Conservation (phyloP, 2,888 invertebrate species). For the Dynastes tityus region DNA sequence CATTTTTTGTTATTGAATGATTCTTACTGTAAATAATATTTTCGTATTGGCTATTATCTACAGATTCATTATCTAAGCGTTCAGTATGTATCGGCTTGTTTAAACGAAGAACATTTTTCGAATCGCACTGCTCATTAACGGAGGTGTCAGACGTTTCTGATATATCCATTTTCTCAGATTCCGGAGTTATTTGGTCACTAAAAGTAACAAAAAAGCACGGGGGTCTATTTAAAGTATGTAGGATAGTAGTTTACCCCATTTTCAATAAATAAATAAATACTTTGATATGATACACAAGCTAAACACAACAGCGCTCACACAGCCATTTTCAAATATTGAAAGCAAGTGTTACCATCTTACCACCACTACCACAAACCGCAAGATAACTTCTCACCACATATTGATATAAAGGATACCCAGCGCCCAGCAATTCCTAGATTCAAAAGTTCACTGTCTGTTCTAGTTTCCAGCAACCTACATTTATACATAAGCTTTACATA, state of each 20-base stretch:
- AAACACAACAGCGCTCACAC: slow-evolving; percentile 45
- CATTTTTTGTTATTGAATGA: slow-evolving; percentile 61
- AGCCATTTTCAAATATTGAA: slow-evolving; percentile 52
- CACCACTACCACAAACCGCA: background rate
- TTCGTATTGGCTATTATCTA: slow-evolving; percentile 59
- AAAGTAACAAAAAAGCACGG: slow-evolving; percentile 31
- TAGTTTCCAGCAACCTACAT: background rate
- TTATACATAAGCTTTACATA: background rate
- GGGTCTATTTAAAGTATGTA: slow-evolving; percentile 7
- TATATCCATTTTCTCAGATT: slow-evolving; percentile 61
- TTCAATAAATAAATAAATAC: slow-evolving; percentile 17
- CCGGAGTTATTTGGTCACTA: slow-evolving; percentile 56
- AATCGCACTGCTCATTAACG: slow-evolving; percentile 52
- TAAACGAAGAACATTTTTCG: slow-evolving; percentile 57
- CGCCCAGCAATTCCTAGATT: background rate
- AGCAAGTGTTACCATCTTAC: slow-evolving; percentile 38
- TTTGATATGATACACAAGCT: slow-evolving; percentile 22
- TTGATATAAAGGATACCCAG: too few species aligned
- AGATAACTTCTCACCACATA: background rate
- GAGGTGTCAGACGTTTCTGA: slow-evolving; percentile 60
- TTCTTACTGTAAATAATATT: slow-evolving; percentile 54
- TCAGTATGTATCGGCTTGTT: slow-evolving; percentile 53
- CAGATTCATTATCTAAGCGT: slow-evolving; percentile 54
- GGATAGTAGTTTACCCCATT: slow-evolving; percentile 45
- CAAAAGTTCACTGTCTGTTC: background rate